A percentile compares a stretch with the other conserved stretches of the same genome.
Conservation (phyloP, 2,797 vertebrate genomes). For the Syngnathus rostellatus region DNA sequence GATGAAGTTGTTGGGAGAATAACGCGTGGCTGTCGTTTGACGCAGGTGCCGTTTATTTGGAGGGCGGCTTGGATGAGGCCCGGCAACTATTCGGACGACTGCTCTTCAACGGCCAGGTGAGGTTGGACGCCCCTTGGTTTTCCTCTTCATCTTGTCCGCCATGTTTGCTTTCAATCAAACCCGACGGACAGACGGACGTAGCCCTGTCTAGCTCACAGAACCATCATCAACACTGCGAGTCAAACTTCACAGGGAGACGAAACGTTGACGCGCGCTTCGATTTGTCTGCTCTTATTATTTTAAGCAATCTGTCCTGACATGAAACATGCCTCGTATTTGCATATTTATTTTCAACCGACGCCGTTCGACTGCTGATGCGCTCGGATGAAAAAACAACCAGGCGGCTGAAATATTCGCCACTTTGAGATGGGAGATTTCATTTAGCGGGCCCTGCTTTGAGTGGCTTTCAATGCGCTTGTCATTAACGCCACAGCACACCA, state of each 20-base stretch:
- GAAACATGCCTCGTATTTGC: conserved; percentile 16
- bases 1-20: neutral
- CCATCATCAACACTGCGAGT: neutral
- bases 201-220: neutral
- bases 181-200: neutral
- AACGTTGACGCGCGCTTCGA: conserved; percentile 5
- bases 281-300: conserved; percentile 17
- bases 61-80: conserved; percentile 89
- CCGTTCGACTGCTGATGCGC: conserved; percentile 3
- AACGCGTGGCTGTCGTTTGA: neutral
- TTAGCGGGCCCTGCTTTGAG: neutral
- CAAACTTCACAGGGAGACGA: neutral
- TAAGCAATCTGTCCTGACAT: conserved; percentile 9
- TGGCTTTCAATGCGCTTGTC: neutral
- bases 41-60: conserved; percentile 93
- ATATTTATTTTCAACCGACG: conserved; percentile 17
- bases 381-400: neutral
- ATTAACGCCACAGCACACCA: neutral
- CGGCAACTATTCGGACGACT: conserved; percentile 89
- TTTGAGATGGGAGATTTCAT: conserved; percentile 1
- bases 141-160: neutral
- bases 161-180: conserved; percentile 1
- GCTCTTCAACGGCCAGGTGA: conserved; percentile 89
- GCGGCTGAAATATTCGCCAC: neutral
- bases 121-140: neutral